Percentiles rank a stretch among this genome's conserved stretches.
phyloP scores from a whole-genome alignment of 2,113 vertebrate genomes.

The Sinocyclocheilus anophthalmus region DNA sequence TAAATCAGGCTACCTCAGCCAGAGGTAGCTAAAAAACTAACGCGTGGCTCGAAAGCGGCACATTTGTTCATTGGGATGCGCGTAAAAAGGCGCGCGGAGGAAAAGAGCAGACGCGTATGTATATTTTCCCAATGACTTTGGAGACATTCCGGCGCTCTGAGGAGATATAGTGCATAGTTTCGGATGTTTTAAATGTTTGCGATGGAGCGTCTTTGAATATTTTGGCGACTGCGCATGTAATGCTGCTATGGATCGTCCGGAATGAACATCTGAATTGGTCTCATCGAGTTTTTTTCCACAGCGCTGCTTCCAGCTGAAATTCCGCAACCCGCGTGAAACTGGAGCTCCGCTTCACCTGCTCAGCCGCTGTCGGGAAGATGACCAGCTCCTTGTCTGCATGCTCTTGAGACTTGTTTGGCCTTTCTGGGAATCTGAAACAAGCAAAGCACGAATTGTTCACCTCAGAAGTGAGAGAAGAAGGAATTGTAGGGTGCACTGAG shows the following conservation, averaged over 20 bases:
- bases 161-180: conserved; percentile 55
- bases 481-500: conserved; percentile 53
- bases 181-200: conserved; percentile 36
- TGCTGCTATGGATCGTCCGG: conserved; percentile 60
- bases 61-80: conserved; percentile 73
- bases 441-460: conserved; percentile 63
- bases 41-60: conserved; percentile 71
- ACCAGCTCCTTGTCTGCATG: conserved; percentile 62
- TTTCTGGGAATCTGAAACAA: conserved; percentile 60
- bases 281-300: conserved; percentile 56
- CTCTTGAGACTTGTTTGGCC: conserved; percentile 62
- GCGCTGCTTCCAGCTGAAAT: conserved; percentile 53
- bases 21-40: conserved; percentile 67
- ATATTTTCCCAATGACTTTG: conserved; percentile 51
- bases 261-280: conserved; percentile 62
- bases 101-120: conserved; percentile 38
- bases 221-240: background rate
- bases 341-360: conserved; percentile 40
- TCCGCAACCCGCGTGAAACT: conserved; percentile 33
- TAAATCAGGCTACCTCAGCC: conserved; percentile 73
- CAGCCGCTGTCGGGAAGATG: conserved; percentile 57
- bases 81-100: conserved; percentile 68
- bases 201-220: conserved; percentile 60
- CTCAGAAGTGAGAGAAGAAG: conserved; percentile 69
- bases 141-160: conserved; percentile 54